A percentile compares a stretch with the other conserved stretches of the same genome.
Conservation (phyloP, 2,888 invertebrate genomes). For the Drosophila algonquin region DNA sequence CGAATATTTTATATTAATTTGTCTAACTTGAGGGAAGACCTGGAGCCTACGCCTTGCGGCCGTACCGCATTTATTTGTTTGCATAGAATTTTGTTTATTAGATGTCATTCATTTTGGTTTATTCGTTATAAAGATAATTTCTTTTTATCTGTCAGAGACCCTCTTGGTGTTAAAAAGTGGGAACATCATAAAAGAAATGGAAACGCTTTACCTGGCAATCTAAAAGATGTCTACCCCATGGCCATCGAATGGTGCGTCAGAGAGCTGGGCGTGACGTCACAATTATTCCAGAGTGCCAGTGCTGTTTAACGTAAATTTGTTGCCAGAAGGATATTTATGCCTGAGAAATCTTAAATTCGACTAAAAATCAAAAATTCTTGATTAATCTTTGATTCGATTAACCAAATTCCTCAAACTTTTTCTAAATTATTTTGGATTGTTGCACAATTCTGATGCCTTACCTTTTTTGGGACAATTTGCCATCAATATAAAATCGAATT, state of each 20-base stretch:
- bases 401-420: slow-evolving; percentile 1
- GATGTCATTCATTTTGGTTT: not conserved
- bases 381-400: not conserved
- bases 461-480: slow-evolving; percentile 7
- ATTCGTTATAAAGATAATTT: not conserved
- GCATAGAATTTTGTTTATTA: not conserved
- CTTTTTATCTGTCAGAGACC: not conserved
- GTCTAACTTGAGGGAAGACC: too few species aligned
- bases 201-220: not conserved
- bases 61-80: not conserved
- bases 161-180: too few species aligned
- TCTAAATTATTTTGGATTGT: slow-evolving; percentile 24
- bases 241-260: not conserved
- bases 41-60: too few species aligned
- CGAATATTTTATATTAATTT: too few species aligned
- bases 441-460: not conserved
- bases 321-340: too few species aligned
- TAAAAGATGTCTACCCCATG: too few species aligned
- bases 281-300: too few species aligned
- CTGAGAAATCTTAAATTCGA: not conserved
- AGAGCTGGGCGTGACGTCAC: not conserved
- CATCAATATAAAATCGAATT: slow-evolving; percentile 8
- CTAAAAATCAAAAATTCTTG: not conserved
- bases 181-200: not conserved
- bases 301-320: too few species aligned